phyloP scores from a whole-genome alignment of 2,797 vertebrate genomes.

The Tragopan temminckii region DNA sequence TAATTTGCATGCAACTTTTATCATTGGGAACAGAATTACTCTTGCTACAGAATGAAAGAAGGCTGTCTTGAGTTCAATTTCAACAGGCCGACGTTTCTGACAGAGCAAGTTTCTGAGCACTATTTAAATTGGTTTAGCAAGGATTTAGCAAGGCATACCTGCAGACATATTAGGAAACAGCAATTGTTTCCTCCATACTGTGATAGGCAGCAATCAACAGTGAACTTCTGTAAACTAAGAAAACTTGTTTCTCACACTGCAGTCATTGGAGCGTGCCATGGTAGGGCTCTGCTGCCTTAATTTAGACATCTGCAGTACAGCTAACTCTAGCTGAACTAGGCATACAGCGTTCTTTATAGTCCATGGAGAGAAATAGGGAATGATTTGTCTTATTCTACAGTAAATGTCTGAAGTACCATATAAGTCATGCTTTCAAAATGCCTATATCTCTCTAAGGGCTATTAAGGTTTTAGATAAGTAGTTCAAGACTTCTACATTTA shows the following conservation, averaged over 20 bases:
- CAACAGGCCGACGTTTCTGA: background rate
- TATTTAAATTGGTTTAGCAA: background rate
- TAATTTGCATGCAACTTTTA: background rate
- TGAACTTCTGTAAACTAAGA: background rate
- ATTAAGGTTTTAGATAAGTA: background rate
- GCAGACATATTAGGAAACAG: background rate
- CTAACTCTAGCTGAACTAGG: background rate
- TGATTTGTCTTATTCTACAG: conserved; percentile 47
- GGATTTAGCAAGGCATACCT: background rate
- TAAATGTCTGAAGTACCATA: background rate
- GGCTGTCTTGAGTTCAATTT: background rate
- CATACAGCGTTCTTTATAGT: background rate
- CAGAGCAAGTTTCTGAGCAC: background rate
- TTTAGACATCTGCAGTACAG: conserved; percentile 12
- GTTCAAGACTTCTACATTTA: background rate
- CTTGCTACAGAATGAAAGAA: background rate
- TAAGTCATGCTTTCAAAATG: background rate
- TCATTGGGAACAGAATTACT: background rate
- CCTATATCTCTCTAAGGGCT: background rate
- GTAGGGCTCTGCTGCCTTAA: background rate
- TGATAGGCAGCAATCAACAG: background rate
- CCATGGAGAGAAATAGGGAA: conserved; percentile 45
- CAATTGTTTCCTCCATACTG: background rate
- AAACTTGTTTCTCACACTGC: background rate
- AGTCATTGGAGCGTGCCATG: background rate